A percentile compares a stretch with the other conserved stretches of the same genome.
These are phyloP conservation scores for Atherinosoma microstoma DNA, from an alignment of 2,797 vertebrate species.

Conservation along the genomic window DNA sequence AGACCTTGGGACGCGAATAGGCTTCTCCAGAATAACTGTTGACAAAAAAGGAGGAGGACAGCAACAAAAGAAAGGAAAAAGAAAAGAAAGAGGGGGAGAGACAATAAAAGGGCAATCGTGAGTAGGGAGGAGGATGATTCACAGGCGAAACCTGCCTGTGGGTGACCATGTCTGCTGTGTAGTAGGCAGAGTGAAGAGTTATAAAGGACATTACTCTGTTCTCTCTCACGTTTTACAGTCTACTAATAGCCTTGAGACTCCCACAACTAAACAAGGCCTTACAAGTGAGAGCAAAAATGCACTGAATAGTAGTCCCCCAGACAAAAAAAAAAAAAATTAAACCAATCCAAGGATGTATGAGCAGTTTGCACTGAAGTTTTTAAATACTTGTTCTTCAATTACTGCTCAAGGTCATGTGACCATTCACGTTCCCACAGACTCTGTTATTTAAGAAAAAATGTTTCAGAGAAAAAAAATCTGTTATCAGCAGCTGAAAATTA, in stretches of 20 bases:
- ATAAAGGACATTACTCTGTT: slow-evolving; percentile 51
- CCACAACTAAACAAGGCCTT: slow-evolving; percentile 47
- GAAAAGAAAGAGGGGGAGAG: slow-evolving; percentile 20
- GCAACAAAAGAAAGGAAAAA: slow-evolving; percentile 26
- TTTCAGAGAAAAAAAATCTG: too few species aligned
- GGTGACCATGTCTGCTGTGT: slow-evolving; percentile 72
- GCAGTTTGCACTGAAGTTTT: neutral
- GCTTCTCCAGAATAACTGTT: slow-evolving; percentile 97
- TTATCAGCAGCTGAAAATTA: too few species aligned
- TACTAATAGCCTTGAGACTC: slow-evolving; percentile 67
- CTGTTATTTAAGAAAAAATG: neutral
- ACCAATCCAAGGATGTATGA: slow-evolving; percentile 32
- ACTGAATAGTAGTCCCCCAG: slow-evolving; percentile 16
- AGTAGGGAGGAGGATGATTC: slow-evolving; percentile 74
- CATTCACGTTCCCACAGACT: neutral
- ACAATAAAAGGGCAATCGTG: slow-evolving; percentile 63
- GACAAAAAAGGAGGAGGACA: slow-evolving; percentile 47
- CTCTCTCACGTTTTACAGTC: slow-evolving; percentile 44
- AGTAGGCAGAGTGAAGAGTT: slow-evolving; percentile 59
- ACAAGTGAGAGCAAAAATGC: slow-evolving; percentile 38
- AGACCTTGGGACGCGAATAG: slow-evolving; percentile 97
- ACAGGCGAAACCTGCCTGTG: slow-evolving; percentile 64
- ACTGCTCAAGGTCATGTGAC: slow-evolving; percentile 18
- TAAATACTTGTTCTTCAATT: neutral
- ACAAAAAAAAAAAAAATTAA: slow-evolving; percentile 3